Percentiles rank a stretch among this genome's conserved stretches.
These are phyloP conservation scores for Eutrigla gurnardus DNA, from an alignment of 2,797 vertebrate species.

Conservation along the genomic window DNA sequence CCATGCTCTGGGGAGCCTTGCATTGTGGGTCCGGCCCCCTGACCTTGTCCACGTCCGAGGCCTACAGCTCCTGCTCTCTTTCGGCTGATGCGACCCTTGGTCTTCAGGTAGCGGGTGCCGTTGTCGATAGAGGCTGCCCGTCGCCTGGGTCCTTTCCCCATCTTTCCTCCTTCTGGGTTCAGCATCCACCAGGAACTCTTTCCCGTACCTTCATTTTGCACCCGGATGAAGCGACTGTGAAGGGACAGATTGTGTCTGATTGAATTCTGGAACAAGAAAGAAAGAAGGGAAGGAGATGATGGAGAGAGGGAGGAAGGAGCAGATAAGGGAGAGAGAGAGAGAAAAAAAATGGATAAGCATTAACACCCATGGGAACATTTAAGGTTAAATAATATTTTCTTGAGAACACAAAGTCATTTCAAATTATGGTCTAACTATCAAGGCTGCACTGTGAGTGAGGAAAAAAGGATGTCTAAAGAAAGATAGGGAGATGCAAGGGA, in stretches of 20 bases:
- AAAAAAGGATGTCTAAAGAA: slow-evolving; percentile 63
- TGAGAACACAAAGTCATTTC: slow-evolving; percentile 70
- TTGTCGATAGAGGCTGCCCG: slow-evolving; percentile 94
- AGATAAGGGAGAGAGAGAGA: slow-evolving; percentile 23
- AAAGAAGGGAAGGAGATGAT: slow-evolving; percentile 37
- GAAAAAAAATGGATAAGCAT: slow-evolving; percentile 54
- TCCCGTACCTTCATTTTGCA: slow-evolving; percentile 97
- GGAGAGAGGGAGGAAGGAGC: slow-evolving; percentile 4
- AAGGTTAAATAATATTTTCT: slow-evolving; percentile 72
- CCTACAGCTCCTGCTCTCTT: slow-evolving; percentile 85
- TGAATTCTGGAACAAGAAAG: slow-evolving; percentile 88
- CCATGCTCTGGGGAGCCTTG: slow-evolving; percentile 94
- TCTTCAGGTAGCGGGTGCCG: slow-evolving; percentile 92
- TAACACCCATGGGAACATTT: slow-evolving; percentile 61
- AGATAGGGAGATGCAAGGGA: slow-evolving; percentile 57
- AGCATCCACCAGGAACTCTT: slow-evolving; percentile 99
- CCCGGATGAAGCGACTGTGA: slow-evolving; percentile 95
- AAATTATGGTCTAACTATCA: slow-evolving; percentile 66
- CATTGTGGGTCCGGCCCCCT: slow-evolving; percentile 81
- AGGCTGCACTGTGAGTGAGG: slow-evolving; percentile 40
- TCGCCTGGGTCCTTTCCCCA: slow-evolving; percentile 92
- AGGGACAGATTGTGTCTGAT: slow-evolving; percentile 98
- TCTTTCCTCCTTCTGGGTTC: slow-evolving; percentile 96
- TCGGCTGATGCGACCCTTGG: slow-evolving; percentile 91
- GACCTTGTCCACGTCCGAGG: slow-evolving; percentile 83